Conservation (phyloP, 2,113 vertebrate species). For the Pollimyrus isidori region DNA sequence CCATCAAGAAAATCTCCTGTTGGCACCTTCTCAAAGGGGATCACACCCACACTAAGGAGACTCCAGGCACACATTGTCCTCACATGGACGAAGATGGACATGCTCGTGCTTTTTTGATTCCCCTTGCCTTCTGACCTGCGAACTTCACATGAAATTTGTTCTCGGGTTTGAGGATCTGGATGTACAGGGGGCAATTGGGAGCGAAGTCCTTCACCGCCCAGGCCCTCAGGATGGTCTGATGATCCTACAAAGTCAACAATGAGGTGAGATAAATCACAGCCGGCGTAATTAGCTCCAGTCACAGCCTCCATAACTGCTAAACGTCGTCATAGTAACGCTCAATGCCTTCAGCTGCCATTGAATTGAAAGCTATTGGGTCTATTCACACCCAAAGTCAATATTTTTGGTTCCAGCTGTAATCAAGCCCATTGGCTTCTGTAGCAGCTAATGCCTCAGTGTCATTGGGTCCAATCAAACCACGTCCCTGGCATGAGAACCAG, state of each 20-base stretch:
- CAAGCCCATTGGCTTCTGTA: neutral
- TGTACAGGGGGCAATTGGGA: conserved; percentile 72
- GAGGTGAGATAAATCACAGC: neutral
- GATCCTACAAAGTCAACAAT: conserved; percentile 54
- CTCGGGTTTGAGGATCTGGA: conserved; percentile 73
- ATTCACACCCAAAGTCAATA: neutral
- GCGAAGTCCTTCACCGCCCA: conserved; percentile 75
- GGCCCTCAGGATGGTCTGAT: conserved; percentile 73
- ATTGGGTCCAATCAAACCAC: neutral
- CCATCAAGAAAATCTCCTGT: neutral
- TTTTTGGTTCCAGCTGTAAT: neutral
- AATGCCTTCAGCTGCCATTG: neutral
- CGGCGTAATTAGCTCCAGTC: neutral
- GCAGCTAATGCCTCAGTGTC: neutral
- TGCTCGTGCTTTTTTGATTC: neutral
- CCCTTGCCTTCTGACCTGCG: conserved; percentile 58
- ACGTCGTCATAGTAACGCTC: neutral
- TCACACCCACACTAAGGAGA: neutral
- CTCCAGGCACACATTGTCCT: neutral
- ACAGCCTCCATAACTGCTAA: neutral
- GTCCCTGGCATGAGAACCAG: neutral
- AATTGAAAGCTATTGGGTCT: neutral
- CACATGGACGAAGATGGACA: neutral
- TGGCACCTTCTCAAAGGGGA: neutral
- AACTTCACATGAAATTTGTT: conserved; percentile 80